Conservation (phyloP, 1,140 invertebrate species). For the Drosophila neocordata region DNA sequence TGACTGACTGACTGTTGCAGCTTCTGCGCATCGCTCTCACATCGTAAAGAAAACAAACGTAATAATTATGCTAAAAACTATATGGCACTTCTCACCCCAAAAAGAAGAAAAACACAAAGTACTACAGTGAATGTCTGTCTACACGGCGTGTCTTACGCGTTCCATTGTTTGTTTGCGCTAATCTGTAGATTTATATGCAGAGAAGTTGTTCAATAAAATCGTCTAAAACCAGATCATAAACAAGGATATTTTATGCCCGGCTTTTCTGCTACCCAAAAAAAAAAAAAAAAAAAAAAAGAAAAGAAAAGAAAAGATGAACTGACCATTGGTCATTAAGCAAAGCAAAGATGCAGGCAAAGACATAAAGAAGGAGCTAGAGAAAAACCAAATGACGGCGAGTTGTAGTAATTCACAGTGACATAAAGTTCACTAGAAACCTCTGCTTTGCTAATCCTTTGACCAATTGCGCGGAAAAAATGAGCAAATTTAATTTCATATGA, state of each 20-base stretch:
- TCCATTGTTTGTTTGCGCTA: constrained; percentile 58
- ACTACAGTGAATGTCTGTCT: too few species aligned
- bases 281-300: too few species aligned
- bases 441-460: constrained; percentile 1
- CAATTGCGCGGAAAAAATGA: not conserved
- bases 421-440: not conserved
- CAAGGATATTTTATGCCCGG: constrained; percentile 76
- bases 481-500: not conserved
- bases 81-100: constrained; percentile 77
- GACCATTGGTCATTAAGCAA: constrained; percentile 39
- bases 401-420: not conserved
- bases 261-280: constrained; percentile 47
- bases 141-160: constrained; percentile 16
- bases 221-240: constrained; percentile 80
- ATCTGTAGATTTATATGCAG: constrained; percentile 82
- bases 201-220: constrained; percentile 82
- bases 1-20: constrained; percentile 35
- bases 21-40: constrained; percentile 43
- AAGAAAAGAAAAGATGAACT: constrained; percentile 38
- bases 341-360: not conserved
- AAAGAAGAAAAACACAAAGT: constrained; percentile 11
- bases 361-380: not conserved
- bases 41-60: constrained; percentile 75
- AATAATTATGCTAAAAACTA: constrained; percentile 82
- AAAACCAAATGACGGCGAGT: not conserved